Base-by-base conservation (phyloP, 2,797 vertebrate genomes). In the Podargus strigoides region DNA sequence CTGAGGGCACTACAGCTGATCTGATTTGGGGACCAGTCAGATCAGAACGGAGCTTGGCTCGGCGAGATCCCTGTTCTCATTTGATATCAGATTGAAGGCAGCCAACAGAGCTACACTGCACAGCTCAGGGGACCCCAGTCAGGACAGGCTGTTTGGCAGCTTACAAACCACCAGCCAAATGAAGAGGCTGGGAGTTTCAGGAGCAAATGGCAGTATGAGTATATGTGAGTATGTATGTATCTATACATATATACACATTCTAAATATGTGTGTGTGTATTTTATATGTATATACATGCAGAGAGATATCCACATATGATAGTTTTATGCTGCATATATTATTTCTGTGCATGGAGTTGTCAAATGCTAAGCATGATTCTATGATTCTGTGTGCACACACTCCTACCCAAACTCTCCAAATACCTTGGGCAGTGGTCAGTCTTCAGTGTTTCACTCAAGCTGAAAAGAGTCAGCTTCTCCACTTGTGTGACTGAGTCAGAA, bases 11-110 rank as follows among this genome's bases (percentile, higher is more conserved):
- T 86, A 56, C 55, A 69, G 68, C 73, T 95, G 80, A 90, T 94
- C 87, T 95, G 89, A 89, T 94, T 8, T 89, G 80, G 89, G 81
- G 68, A 93, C 85, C 77, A 91, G 89, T 90, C 67, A 89, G 91
- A 85, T 91, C 80, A 94, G 81, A 92, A 53, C 0, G 0, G 83
- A 90, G 83, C 81, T 74, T 27, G 7, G 74, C 80, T 95, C 78
- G 34, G 44, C 0, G 3, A 94, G 93, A 94, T 93, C 91, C 91
- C 87, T n/a, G 67, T 39, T 89, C 85, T 94, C 89, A 94, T 95
- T 97, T 88, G 67, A 76, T 79, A 74, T 41, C 44, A 86, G 88
- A 94, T 67, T 87, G 89, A 90, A 95, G 12, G 67, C 77, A 89
- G 87, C 80, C 89, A 95, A 27, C 63, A 88, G 74, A 88, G 77